Conservation (phyloP, 1,140 invertebrate genomes). For the Pristionchus pacificus region DNA sequence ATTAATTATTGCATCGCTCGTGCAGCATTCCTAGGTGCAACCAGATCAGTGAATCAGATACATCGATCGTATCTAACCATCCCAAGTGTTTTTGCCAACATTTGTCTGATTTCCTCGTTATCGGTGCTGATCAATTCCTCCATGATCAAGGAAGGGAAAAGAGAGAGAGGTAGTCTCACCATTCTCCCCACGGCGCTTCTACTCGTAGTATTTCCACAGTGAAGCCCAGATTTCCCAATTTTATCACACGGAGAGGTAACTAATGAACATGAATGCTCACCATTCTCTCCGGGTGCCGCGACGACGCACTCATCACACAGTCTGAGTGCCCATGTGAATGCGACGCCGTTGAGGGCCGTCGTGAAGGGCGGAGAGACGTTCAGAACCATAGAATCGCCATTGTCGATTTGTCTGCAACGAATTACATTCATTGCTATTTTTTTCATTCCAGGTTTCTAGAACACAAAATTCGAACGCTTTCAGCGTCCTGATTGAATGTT, state of each 20-base stretch:
- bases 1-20: not conserved
- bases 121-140: constrained; percentile 1
- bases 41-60: not conserved
- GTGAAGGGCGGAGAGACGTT: constrained; percentile 35
- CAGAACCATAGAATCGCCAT: constrained; percentile 26
- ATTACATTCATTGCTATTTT: no score
- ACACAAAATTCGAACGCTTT: no score
- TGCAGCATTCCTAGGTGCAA: not conserved
- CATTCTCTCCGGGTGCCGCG: constrained; percentile 16
- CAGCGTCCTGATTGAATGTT: no score
- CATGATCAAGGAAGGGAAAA: not conserved
- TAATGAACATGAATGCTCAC: not conserved
- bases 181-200: no score
- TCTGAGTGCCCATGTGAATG: constrained; percentile 35
- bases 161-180: not conserved
- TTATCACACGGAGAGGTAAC: not conserved
- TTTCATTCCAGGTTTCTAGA: no score
- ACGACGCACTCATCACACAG: constrained; percentile 33
- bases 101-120: not conserved
- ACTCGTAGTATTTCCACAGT: constrained; percentile 9
- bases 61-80: constrained; percentile 7
- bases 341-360: constrained; percentile 34
- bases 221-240: not conserved
- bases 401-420: constrained; percentile 32
- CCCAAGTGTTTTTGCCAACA: not conserved